These are phyloP conservation scores for Drosophila melanosoma DNA, from an alignment of 2,888 invertebrate species.

Conservation along the genomic window DNA sequence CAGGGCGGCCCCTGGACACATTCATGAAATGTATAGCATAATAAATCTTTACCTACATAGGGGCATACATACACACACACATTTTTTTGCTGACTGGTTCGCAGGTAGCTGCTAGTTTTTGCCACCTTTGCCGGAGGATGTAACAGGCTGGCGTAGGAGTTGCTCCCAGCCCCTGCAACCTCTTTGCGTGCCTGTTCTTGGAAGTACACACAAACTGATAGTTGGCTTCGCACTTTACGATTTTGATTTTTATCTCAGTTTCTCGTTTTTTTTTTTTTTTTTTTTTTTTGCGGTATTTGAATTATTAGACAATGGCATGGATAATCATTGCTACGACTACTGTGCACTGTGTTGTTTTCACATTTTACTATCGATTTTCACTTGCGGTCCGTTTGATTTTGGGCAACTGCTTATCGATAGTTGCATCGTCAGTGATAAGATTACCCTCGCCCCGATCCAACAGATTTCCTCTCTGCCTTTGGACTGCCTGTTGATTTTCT, in stretches of 20 bases:
- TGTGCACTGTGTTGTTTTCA: conserved; percentile 41
- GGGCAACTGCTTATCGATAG: conserved; percentile 50
- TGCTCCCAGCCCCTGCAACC: conserved; percentile 30
- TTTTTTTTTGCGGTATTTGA: conserved; percentile 68
- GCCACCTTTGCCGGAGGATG: conserved; percentile 81
- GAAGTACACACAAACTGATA: conserved; percentile 47
- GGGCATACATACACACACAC: conserved; percentile 22
- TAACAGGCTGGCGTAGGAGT: conserved; percentile 71
- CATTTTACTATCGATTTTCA: conserved; percentile 10
- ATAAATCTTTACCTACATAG: conserved; percentile 74
- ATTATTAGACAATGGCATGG: conserved; percentile 69
- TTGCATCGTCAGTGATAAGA: conserved; percentile 64
- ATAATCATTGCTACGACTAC: conserved; percentile 71
- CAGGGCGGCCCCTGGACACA: conserved; percentile 56
- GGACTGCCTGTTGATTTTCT: conserved; percentile 71
- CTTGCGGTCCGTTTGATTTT: conserved; percentile 71
- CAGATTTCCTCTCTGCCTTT: not conserved
- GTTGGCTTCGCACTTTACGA: conserved; percentile 68
- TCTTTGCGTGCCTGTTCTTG: conserved; percentile 45
- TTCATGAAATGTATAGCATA: conserved; percentile 81
- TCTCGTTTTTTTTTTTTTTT: conserved; percentile 47
- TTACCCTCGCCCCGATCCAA: conserved; percentile 18
- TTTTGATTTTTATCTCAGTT: conserved; percentile 69
- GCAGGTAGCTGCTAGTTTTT: conserved; percentile 74
- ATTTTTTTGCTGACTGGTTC: conserved; percentile 50